Evolutionary conservation across 2,888 invertebrate species (phyloP).

Genomic region (Oligia fasciuncula): DNA sequence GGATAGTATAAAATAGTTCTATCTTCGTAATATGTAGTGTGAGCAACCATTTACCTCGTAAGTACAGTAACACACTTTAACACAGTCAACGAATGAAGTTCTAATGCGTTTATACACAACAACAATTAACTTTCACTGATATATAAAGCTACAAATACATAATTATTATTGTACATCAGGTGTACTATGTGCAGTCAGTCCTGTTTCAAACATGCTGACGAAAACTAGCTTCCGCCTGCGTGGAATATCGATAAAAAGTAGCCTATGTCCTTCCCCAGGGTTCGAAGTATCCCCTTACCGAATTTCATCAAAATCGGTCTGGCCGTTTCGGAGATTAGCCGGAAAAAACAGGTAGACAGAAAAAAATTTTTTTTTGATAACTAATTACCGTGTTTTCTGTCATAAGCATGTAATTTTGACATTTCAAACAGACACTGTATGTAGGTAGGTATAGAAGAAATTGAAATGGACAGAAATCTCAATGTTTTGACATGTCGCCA

Average conservation of each 20-base stretch:
- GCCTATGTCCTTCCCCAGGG: too few relatives aligned
- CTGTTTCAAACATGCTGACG: not conserved
- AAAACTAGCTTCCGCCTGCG: not conserved
- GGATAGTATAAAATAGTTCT: not conserved
- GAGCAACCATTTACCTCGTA: constrained; percentile 39
- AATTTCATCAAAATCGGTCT: too few relatives aligned
- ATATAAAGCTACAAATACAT: constrained; percentile 35
- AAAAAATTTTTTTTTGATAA: too few relatives aligned
- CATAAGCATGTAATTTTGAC: too few relatives aligned
- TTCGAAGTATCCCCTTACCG: too few relatives aligned
- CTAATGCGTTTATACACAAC: constrained; percentile 29
- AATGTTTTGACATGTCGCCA: not conserved
- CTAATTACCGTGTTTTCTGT: too few relatives aligned
- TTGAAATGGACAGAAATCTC: too few relatives aligned
- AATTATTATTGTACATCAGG: not conserved
- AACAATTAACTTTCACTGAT: constrained; percentile 12
- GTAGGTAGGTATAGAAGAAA: too few relatives aligned
- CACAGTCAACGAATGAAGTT: constrained; percentile 38
- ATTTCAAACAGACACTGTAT: too few relatives aligned
- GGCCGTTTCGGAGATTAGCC: too few relatives aligned
- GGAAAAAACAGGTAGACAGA: too few relatives aligned
- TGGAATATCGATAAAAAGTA: not conserved
- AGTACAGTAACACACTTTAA: constrained; percentile 54
- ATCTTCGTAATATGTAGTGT: not conserved
- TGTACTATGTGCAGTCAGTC: not conserved